Base-by-base conservation (phyloP, 1,140 invertebrate species). In the Aleiodes sp. region DNA sequence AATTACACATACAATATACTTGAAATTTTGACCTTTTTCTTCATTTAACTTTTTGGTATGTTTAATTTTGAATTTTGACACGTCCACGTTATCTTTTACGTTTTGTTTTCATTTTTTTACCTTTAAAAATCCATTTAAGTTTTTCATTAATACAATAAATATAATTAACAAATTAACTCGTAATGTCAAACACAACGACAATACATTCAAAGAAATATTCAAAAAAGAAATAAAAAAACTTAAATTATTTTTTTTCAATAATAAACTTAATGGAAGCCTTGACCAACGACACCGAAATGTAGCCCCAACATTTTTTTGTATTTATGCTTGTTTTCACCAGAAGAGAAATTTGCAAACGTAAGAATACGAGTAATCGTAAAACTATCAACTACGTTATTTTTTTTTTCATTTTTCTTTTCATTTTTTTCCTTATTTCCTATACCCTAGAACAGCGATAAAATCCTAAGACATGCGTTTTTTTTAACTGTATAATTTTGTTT, bases 11-110 rank as follows among this genome's bases (percentile, higher is more conserved):
- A 83, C 83, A 82, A 80, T 52, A 75, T 76, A 78, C 75, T 82
- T 70, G 74, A 78, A 74, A 83, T 77, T 61, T 68, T 69, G 33
- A 59, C 26, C 26, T 61, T 41, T 63, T 35, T 14, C 43, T 65
- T 65, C 33, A 70, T 78, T 70, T 73, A n/a, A n/a, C n/a, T n/a
- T n/a, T n/a, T n/a, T n/a, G n/a, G n/a, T n/a, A n/a, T 82, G 76
- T 80, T 80, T 76, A 86, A 86, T 86, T 86, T 86, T 86, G 84
- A 86, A 86, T 86, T 86, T 86, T 84, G 83, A 81, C 78, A 79
- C 81, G 72, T 82, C 79, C 82, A 77, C 73, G 75, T 82, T 82
- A 80, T 80, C 73, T 56, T 56, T 56, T 56, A 26, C 8, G 7
- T 56, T 56, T 56, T 56, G 7, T 0, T 24, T 56, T 56, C 46